A percentile compares a stretch with the other conserved stretches of the same genome.
phyloP scores from a whole-genome alignment of 1,140 invertebrate genomes.

The Nasonia giraulti region DNA sequence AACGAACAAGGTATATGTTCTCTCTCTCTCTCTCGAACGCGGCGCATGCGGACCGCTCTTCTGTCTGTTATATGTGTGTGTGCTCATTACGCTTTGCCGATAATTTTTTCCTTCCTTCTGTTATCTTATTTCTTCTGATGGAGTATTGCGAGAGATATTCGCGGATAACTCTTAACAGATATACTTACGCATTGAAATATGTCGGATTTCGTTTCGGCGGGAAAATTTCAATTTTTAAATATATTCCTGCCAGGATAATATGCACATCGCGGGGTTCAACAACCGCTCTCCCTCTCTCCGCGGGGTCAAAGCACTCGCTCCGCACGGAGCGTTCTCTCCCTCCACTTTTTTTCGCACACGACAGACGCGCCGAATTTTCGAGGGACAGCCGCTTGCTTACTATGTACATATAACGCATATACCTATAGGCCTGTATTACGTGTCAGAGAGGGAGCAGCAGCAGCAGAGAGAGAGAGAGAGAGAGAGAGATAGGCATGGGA shows the following conservation, averaged over 20 bases:
- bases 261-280: neutral
- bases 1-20: slow-evolving; percentile 64
- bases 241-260: neutral
- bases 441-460: neutral
- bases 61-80: too few relatives aligned
- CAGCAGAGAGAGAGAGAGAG: too few relatives aligned
- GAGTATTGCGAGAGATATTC: too few relatives aligned
- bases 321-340: neutral
- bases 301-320: slow-evolving; percentile 69
- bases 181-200: too few relatives aligned
- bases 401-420: neutral
- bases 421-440: too few relatives aligned
- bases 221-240: neutral
- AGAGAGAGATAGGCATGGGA: neutral
- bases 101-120: too few relatives aligned
- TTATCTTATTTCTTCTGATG: too few relatives aligned
- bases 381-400: slow-evolving; percentile 33
- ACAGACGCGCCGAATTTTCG: slow-evolving; percentile 29
- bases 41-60: too few relatives aligned
- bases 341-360: neutral
- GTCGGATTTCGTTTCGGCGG: too few relatives aligned
- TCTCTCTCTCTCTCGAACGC: neutral
- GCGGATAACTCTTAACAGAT: too few relatives aligned
- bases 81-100: too few relatives aligned
- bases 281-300: slow-evolving; percentile 21